Evolutionary conservation across 2,888 invertebrate genomes (phyloP).

Genomic region (Phyllotreta striolata): DNA sequence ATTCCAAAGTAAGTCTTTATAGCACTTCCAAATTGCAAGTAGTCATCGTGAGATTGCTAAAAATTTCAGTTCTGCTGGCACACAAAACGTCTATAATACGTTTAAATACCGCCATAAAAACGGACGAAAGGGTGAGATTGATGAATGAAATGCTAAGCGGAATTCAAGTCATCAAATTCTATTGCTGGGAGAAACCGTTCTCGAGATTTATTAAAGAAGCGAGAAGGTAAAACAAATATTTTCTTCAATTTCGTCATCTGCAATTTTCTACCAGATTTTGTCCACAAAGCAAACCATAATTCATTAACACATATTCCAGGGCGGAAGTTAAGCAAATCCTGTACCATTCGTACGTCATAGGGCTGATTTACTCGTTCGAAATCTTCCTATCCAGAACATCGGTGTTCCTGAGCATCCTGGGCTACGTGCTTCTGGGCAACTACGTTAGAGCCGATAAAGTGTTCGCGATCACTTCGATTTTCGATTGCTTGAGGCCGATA

Average conservation of each 20-base stretch:
- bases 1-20: slow-evolving; percentile 56
- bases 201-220: slow-evolving; percentile 79
- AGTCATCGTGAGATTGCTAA: neutral
- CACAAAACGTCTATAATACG: slow-evolving; percentile 57
- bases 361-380: slow-evolving; percentile 81
- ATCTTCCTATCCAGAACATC: slow-evolving; percentile 89
- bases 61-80: slow-evolving; percentile 54
- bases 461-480: slow-evolving; percentile 89
- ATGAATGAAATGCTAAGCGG: slow-evolving; percentile 78
- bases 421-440: slow-evolving; percentile 75
- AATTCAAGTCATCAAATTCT: slow-evolving; percentile 94
- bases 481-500: slow-evolving; percentile 85
- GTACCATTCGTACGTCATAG: slow-evolving; percentile 78
- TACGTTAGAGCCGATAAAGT: slow-evolving; percentile 83
- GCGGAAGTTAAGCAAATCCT: slow-evolving; percentile 77
- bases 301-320: no score
- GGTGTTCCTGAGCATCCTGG: slow-evolving; percentile 82
- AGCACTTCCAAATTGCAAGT: no score
- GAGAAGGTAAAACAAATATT: slow-evolving; percentile 75
- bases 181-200: slow-evolving; percentile 94
- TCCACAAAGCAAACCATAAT: no score
- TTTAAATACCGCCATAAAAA: slow-evolving; percentile 67
- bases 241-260: no score
- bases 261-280: no score
- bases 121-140: slow-evolving; percentile 72